Conservation (phyloP, 2,888 invertebrate species). For the Tenthredo notha region DNA sequence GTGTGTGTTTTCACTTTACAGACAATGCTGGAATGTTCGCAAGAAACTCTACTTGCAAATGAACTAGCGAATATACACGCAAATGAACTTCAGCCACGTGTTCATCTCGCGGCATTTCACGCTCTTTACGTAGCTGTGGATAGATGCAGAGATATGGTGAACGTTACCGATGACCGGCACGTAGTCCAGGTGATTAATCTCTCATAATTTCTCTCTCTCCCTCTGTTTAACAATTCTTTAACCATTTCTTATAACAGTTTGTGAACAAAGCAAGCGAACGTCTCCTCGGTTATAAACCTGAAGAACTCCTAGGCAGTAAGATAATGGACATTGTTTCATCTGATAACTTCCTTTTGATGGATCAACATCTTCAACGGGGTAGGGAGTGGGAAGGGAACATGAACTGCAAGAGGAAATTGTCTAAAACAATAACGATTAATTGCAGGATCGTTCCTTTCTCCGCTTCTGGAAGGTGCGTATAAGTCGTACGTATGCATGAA, state of each 20-base stretch:
- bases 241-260: constrained; percentile 81
- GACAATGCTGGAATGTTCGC: constrained; percentile 80
- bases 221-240: constrained; percentile 41
- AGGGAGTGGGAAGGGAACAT: constrained; percentile 90
- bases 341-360: constrained; percentile 81
- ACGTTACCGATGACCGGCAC: constrained; percentile 92
- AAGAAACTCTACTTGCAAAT: constrained; percentile 80
- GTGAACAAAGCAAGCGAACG: constrained; percentile 93
- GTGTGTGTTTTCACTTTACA: constrained; percentile 63
- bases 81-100: constrained; percentile 87
- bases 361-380: constrained; percentile 83
- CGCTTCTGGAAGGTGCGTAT: constrained; percentile 81
- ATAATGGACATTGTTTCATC: constrained; percentile 81
- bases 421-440: constrained; percentile 88
- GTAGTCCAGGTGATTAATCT: constrained; percentile 89
- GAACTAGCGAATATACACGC: constrained; percentile 90
- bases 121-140: constrained; percentile 93
- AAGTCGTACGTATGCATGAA: constrained; percentile 51
- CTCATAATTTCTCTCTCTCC: no score
- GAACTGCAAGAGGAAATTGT: constrained; percentile 87
- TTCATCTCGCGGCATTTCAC: constrained; percentile 89
- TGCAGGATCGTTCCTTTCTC: constrained; percentile 90
- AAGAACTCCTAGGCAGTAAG: constrained; percentile 83
- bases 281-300: constrained; percentile 86
- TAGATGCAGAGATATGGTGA: constrained; percentile 91